A percentile compares a stretch with the other conserved stretches of the same genome.
Conservation (phyloP, 2,797 vertebrate genomes). For the Centroberyx gerrardi region DNA sequence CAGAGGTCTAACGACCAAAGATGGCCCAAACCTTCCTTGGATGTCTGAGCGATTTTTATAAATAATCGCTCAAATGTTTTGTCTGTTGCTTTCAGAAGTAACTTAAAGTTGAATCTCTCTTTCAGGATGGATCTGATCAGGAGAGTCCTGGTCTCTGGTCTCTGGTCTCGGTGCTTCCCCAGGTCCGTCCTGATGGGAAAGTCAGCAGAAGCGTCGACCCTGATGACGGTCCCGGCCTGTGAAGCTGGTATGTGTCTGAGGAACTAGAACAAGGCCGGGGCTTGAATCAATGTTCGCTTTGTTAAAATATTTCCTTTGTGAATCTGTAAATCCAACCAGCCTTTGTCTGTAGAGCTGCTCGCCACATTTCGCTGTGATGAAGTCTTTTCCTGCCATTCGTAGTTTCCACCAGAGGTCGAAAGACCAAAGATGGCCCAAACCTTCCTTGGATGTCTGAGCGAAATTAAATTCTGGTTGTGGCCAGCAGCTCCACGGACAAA, state of each 20-base stretch:
- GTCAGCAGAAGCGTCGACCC: no score
- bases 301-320: no score
- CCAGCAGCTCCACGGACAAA: no score
- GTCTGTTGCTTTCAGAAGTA: conserved; percentile 4
- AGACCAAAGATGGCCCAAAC: conserved; percentile 83
- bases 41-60: conserved; percentile 88
- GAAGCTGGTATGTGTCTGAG: conserved; percentile 29
- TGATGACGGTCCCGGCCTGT: no score
- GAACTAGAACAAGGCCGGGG: no score
- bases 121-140: conserved; percentile 31
- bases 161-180: neutral
- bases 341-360: no score
- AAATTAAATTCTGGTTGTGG: conserved; percentile 31
- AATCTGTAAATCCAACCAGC: no score
- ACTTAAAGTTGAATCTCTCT: conserved; percentile 34
- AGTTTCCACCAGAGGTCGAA: conserved; percentile 93
- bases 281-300: no score
- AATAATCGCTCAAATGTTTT: no score
- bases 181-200: conserved; percentile 21
- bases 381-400: conserved; percentile 90
- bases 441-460: conserved; percentile 93
- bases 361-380: conserved; percentile 75
- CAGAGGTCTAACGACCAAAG: conserved; percentile 85
- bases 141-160: no score
- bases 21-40: conserved; percentile 76